Evolutionary conservation across 92 coral and sea anemone genomes (phyloP), one percentile per base, ranked within the genome.

Genomic region (Epizoanthus scotinus): DNA sequence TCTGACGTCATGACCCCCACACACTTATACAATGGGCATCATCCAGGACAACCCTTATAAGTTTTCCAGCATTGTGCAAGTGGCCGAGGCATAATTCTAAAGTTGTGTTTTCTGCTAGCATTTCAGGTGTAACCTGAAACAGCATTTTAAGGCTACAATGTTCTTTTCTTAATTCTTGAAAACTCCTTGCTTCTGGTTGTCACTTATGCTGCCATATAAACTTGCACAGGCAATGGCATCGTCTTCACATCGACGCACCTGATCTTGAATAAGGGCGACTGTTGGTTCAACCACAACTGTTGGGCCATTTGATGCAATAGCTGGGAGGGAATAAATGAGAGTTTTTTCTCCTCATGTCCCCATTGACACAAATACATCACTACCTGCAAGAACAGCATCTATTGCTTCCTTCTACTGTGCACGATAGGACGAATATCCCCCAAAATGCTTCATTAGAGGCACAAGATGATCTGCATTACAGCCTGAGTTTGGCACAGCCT

Each of bases 341-440:
- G 79, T 56, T 18, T 82, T 82, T 8, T 80, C 86, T 31, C 79
- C 86, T 6, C 79, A 79, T 6, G 86, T 82, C 12, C 68, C 68
- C 71, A 82, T 57, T 6, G 74, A 54, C 20, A 58, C 59, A 59
- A 82, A 82, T 0, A 68, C 54, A 36, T 82, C 65, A 0, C 38
- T 58, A 2, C 74, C 74, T 21, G 71, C 1, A 5, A 82, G 61
- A 26, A 54, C 62, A 31, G 79, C 62, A 56, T 70, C 74, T 21
- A 82, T 31, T 0, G 80, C 86, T 70, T 82, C 70, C 53, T 42
- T 26, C 24, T 82, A 80, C 49, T 82, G 71, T 13, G 42, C 5
- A 29, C 34, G 78, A 29, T 56, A 82, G 28, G 79, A 55, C 34
- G 78, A 57, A 57, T 31, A 53, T 13, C 85, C 85, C 71, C 71